Evolutionary conservation across 2,797 vertebrate species (phyloP).

Genomic region (Poecilia gillii): DNA sequence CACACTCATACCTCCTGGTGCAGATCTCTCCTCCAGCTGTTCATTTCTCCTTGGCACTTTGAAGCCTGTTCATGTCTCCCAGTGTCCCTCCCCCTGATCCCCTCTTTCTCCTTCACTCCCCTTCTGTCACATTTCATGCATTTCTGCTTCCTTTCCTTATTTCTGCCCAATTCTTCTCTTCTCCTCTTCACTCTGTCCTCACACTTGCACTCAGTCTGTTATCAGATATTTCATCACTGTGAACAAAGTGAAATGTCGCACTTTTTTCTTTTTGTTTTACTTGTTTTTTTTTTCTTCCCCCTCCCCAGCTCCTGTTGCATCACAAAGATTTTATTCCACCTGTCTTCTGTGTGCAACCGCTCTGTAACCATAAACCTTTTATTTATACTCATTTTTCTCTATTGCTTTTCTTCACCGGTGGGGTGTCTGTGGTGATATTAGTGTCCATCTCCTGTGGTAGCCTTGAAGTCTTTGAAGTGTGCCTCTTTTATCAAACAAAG

Average conservation of each 20-base stretch:
- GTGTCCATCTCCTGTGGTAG: conserved; percentile 17
- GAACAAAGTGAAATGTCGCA: conserved; percentile 69
- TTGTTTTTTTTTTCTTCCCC: conserved; percentile 29
- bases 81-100: conserved; percentile 69
- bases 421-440: conserved; percentile 23
- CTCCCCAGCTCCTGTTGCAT: conserved; percentile 64
- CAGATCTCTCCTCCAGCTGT: conserved; percentile 79
- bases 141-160: conserved; percentile 57
- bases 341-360: conserved; percentile 61
- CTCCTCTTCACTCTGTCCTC: conserved; percentile 38
- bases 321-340: conserved; percentile 53
- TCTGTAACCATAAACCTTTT: conserved; percentile 56
- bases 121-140: conserved; percentile 66
- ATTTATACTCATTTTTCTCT: conserved; percentile 32
- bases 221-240: conserved; percentile 70
- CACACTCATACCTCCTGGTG: conserved; percentile 46
- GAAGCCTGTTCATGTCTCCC: conserved; percentile 71
- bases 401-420: conserved; percentile 22
- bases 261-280: conserved; percentile 40
- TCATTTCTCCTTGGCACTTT: conserved; percentile 75
- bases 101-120: conserved; percentile 57
- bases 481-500: conserved; percentile 32
- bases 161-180: conserved; percentile 40
- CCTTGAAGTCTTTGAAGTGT: conserved; percentile 34
- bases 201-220: conserved; percentile 47